Conservation (phyloP, 1,140 invertebrate species). For the Ceratina australensis region DNA sequence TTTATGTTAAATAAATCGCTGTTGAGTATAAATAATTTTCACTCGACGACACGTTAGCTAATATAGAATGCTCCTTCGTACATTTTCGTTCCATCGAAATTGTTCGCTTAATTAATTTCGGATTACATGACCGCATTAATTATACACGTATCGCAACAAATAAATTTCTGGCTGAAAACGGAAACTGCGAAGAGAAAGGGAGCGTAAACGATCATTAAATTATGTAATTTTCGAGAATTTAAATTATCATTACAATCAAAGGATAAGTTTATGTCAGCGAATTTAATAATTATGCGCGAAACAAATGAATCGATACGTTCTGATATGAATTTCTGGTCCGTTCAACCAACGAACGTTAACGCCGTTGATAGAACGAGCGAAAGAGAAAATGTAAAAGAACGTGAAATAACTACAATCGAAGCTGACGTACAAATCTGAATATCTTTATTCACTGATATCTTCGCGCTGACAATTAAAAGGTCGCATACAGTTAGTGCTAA, state of each 20-base stretch:
- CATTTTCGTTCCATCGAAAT: background rate
- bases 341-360: background rate
- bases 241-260: background rate
- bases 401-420: slow-evolving; percentile 25
- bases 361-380: background rate
- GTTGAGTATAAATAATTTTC: slow-evolving; percentile 9
- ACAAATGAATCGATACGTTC: no score
- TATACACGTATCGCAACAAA: background rate
- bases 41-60: background rate
- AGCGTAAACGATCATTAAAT: background rate
- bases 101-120: no score
- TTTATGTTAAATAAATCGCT: background rate
- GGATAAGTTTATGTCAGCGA: background rate
- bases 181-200: background rate
- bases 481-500: slow-evolving; percentile 27
- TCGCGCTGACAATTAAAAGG: slow-evolving; percentile 35
- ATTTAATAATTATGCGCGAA: background rate
- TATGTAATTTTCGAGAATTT: background rate
- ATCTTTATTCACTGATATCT: slow-evolving; percentile 56
- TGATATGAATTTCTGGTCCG: background rate
- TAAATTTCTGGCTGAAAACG: background rate
- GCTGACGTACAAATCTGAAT: slow-evolving; percentile 61
- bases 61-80: background rate
- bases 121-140: background rate
- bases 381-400: background rate